Base-by-base conservation (phyloP, 2,888 invertebrate genomes). In the Chloromyia formosa region DNA sequence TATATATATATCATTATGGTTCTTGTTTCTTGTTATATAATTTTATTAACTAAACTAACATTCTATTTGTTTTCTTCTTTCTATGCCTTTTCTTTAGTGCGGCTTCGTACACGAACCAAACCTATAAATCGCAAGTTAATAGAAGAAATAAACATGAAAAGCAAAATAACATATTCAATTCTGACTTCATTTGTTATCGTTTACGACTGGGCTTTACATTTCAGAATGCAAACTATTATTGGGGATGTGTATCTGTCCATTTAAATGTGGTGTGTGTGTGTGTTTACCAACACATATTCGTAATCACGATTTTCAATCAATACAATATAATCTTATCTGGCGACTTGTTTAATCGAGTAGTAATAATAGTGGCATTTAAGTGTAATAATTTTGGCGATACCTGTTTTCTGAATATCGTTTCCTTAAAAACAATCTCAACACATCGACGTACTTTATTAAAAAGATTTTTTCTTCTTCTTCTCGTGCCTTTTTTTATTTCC, bases 361-460 rank as follows among this genome's bases (percentile, higher is more conserved):
- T 27, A 22, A 23, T 42, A 18, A 22, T 66, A n/a, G 23, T 16
- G 20, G 7, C 1, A 16, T 35, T 40, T 35, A n/a, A 27, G 16
- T 35, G 22, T 40, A 42, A 7, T 4, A n/a, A 23, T 12, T 27
- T 62, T 16, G n/a, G 27, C 23, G 9, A 35, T 62, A 27, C 10
- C 49, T 68, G 49, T 49, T 69, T 35, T 7, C 2, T 35, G 27
- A 35, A 23, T 23, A 23, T 69, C n/a, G 14, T n/a, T 58, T 71
- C 23, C 54, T 40, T 56, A 23, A 20, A 54, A 14, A 35, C 53
- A 54, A 71, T 71, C 56, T 40, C 56, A 23, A 23, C 69, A n/a
- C 56, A 23, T 60, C 58, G 20, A 23, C 16, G 20, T 42, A 27
- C 10, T 71, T 27, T 58, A 40, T 35, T 42, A 35, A 72, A 60